These are phyloP conservation scores for Synanceia verrucosa DNA, from an alignment of 2,797 vertebrate genomes.

Conservation along the genomic window DNA sequence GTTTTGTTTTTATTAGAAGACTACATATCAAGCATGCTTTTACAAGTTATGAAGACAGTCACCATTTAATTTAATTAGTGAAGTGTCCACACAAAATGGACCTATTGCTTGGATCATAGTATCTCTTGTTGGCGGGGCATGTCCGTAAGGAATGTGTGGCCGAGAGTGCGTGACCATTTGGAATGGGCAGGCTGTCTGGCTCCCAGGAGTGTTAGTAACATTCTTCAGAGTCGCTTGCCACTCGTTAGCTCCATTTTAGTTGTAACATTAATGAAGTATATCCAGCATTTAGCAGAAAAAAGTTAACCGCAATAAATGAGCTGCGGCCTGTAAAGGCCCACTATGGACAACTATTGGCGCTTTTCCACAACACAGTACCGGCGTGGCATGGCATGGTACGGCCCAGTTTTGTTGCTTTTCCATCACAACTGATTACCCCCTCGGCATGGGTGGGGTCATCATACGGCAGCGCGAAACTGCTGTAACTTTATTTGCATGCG, in stretches of 20 bases:
- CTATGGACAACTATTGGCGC: not conserved
- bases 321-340: not conserved
- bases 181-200: not conserved
- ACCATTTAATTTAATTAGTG: not conserved
- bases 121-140: not conserved
- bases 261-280: not conserved
- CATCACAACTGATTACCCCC: too few relatives aligned
- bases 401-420: too few relatives aligned
- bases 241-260: not conserved
- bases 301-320: not conserved
- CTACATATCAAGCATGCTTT: slow-evolving; percentile 1
- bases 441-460: too few relatives aligned
- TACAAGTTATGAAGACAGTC: not conserved
- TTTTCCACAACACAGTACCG: too few relatives aligned
- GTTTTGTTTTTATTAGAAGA: slow-evolving; percentile 3
- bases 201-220: not conserved
- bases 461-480: too few relatives aligned
- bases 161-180: rapidly evolving
- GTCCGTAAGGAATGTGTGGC: not conserved
- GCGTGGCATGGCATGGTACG: too few relatives aligned
- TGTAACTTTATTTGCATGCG: too few relatives aligned
- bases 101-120: not conserved
- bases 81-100: not conserved
- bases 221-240: not conserved
- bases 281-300: not conserved